phyloP scores from a whole-genome alignment of 92 coral and sea anemone species.

The Bergia puertoricense region DNA sequence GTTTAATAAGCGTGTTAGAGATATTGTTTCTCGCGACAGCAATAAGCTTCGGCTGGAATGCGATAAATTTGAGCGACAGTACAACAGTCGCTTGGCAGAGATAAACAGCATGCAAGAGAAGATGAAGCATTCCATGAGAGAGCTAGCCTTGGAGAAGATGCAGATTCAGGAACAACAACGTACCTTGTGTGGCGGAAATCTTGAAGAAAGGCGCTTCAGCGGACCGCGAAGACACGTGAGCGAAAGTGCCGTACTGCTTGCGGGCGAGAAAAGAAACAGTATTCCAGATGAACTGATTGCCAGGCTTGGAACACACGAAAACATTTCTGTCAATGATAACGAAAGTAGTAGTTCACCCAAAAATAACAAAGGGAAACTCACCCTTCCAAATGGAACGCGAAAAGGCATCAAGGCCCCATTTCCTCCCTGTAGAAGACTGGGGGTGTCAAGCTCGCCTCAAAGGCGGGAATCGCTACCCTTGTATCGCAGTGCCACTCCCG shows the following conservation, averaged over 20 bases:
- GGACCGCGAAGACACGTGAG: constrained; percentile 10
- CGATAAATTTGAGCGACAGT: constrained; percentile 71
- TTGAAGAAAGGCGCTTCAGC: background rate
- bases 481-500: background rate
- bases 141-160: constrained; percentile 62
- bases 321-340: background rate
- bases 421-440: background rate
- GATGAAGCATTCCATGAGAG: constrained; percentile 78
- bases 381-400: background rate
- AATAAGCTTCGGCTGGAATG: constrained; percentile 59
- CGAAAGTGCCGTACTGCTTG: background rate
- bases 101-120: constrained; percentile 83
- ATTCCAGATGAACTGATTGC: background rate
- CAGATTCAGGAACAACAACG: constrained; percentile 48
- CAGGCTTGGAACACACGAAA: background rate
- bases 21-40: constrained; percentile 72
- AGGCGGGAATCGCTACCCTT: constrained; percentile 23
- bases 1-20: constrained; percentile 81
- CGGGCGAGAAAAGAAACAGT: constrained; percentile 26
- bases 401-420: constrained; percentile 2
- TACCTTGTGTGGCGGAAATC: background rate
- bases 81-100: constrained; percentile 75
- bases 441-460: background rate
- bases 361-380: background rate
- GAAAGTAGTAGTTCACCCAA: background rate